A percentile compares a stretch with the other conserved stretches of the same genome.
These are phyloP conservation scores for Oostethus manadensis DNA, from an alignment of 2,113 vertebrate genomes.

Conservation along the genomic window DNA sequence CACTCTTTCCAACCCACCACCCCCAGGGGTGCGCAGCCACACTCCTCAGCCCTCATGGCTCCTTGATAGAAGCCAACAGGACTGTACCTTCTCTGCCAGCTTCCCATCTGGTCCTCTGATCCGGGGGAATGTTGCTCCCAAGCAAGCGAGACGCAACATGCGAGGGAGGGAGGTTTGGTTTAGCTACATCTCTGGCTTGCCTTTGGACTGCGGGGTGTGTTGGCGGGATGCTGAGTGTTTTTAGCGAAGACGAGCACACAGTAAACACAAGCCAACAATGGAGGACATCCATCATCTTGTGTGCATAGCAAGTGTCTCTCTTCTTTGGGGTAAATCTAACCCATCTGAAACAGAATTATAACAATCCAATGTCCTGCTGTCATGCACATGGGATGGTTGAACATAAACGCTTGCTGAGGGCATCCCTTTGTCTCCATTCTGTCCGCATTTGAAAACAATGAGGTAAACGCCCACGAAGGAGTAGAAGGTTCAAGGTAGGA, in stretches of 20 bases:
- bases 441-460: too few relatives aligned
- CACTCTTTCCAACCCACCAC: conserved; percentile 15
- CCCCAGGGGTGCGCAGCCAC: conserved; percentile 42
- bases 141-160: not conserved
- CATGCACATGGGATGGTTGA: too few relatives aligned
- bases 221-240: too few relatives aligned
- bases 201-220: not conserved
- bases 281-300: not conserved
- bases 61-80: conserved; percentile 45
- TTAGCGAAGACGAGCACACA: too few relatives aligned
- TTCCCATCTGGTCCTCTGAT: conserved; percentile 11
- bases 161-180: not conserved
- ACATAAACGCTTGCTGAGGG: too few relatives aligned
- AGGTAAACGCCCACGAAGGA: too few relatives aligned
- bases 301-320: not conserved
- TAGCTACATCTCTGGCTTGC: not conserved
- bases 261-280: not conserved
- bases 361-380: too few relatives aligned
- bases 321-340: too few relatives aligned
- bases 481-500: too few relatives aligned
- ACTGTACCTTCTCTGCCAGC: conserved; percentile 29
- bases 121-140: conserved; percentile 9
- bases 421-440: too few relatives aligned
- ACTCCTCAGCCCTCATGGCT: conserved; percentile 25
- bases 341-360: too few relatives aligned